A percentile compares a stretch with the other conserved stretches of the same genome.
Evolutionary conservation across 2,888 invertebrate genomes (phyloP).

Genomic region (Achlya flavicornis): DNA sequence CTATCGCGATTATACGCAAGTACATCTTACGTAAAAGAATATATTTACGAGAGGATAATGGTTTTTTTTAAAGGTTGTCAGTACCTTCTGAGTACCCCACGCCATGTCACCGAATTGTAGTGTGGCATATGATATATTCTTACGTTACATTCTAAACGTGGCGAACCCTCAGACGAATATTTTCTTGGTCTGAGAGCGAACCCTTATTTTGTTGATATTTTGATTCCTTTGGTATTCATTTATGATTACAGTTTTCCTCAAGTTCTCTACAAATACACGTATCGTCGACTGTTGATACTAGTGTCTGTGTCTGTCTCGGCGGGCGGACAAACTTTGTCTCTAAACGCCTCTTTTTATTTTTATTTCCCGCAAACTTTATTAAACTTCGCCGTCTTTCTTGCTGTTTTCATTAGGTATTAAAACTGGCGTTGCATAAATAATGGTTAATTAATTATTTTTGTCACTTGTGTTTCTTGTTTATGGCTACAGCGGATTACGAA

Average conservation of each 20-base stretch:
- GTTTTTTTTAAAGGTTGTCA: too few species aligned
- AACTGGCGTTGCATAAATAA: slow-evolving; percentile 46
- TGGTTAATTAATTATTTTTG: slow-evolving; percentile 32
- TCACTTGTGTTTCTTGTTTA: neutral
- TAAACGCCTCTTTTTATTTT: slow-evolving; percentile 47
- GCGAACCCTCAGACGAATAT: too few species aligned
- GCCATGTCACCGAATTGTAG: too few species aligned
- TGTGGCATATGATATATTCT: too few species aligned
- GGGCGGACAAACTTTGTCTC: slow-evolving; percentile 43
- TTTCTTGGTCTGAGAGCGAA: too few species aligned
- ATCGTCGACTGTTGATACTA: slow-evolving; percentile 29
- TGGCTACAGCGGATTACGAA: neutral
- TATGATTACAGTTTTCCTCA: neutral
- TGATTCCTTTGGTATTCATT: neutral
- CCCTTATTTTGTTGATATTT: neutral
- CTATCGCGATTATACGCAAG: too few species aligned
- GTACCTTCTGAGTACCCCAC: too few species aligned
- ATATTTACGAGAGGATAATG: too few species aligned
- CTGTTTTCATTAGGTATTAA: slow-evolving; percentile 46
- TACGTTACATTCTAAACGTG: too few species aligned
- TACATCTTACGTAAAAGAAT: too few species aligned
- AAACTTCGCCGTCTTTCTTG: slow-evolving; percentile 40
- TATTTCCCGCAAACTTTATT: slow-evolving; percentile 47
- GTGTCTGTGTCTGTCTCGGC: slow-evolving; percentile 23
- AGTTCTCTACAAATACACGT: slow-evolving; percentile 21